Base-by-base conservation (phyloP, 2,113 vertebrate genomes). In the Lophochroa leadbeateri region DNA sequence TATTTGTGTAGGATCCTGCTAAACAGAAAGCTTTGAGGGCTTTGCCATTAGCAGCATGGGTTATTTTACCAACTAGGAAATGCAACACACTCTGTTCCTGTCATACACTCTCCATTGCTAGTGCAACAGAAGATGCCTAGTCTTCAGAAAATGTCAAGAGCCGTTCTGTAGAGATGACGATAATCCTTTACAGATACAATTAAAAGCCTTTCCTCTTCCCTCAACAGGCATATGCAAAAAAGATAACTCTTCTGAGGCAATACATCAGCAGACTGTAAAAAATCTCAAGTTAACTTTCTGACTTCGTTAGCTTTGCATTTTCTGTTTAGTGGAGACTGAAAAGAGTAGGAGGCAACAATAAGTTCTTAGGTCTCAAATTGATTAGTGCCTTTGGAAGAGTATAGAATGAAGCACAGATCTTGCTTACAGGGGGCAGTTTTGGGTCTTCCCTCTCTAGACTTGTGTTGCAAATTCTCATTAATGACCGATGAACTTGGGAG, bases 21-120 rank as follows among this genome's bases (percentile, higher is more conserved):
- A 90, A 96, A 87, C 77, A 92, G 91, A 96, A 94, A 95, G 52
- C 67, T 87, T 80, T 87, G 89, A 80, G 78, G 86, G 69, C 65
- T 84, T 89, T 82, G 74, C 81, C 74, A 82, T 96, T 84, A 96
- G 90, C 84, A 92, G 61, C 49, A 19, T 57, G 70, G 94, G 84
- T 96, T 90, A 80, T 85, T 91, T 96, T 87, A 91, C 65, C 49
- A 87, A 68, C 44, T 43, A 94, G 87, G 67, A 82, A 94, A 95
- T 67, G 49, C 89, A 96, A 69, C 70, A 95, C 11, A 0, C 91
- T 91, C 86, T 94, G 52, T 88, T 94, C 64, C 41, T 90, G 44
- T 91, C 71, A 35, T 69, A 53, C 44, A 72, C 5, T 2, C 29
- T 82, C 67, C 58, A 76, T 33, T 85, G 53, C 52, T 87, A 68